Evolutionary conservation across 2,888 invertebrate genomes (phyloP).

Genomic region (Phania funesta): DNA sequence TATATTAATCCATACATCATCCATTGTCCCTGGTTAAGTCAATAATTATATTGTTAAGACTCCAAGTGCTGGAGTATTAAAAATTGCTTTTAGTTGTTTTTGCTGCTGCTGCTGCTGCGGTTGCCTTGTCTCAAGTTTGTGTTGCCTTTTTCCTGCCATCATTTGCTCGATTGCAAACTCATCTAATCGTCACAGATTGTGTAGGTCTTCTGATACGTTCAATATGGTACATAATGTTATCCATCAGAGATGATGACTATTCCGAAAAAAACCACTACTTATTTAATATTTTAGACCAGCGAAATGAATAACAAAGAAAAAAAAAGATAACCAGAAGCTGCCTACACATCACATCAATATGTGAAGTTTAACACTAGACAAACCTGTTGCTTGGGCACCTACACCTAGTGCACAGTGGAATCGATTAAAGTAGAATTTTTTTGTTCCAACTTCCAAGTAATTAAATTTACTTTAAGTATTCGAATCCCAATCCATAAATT

Average conservation of each 20-base stretch:
- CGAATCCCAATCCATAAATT: no score
- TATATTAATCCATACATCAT: conserved; percentile 58
- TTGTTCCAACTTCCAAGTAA: no score
- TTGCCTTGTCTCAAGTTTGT: conserved; percentile 54
- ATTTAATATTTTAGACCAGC: conserved; percentile 39
- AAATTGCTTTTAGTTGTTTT: not conserved
- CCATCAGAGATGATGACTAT: conserved; percentile 3
- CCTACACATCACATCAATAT: conserved; percentile 54
- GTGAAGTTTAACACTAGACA: conserved; percentile 23
- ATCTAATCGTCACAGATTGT: conserved; percentile 68
- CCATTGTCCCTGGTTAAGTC: conserved; percentile 41
- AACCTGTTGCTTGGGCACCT: not conserved
- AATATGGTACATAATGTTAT: conserved; percentile 53
- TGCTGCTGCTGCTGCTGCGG: conserved; percentile 20
- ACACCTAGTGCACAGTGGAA: not conserved
- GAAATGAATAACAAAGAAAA: conserved; percentile 17
- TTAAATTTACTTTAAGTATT: no score
- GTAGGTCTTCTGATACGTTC: conserved; percentile 59
- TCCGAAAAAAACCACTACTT: conserved; percentile 45
- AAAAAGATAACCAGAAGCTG: conserved; percentile 52
- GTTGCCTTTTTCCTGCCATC: conserved; percentile 3
- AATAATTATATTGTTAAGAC: conserved; percentile 68
- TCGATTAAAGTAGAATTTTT: no score
- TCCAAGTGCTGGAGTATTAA: conserved; percentile 51
- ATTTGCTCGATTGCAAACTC: conserved; percentile 56